A percentile compares a stretch with the other conserved stretches of the same genome.
Evolutionary conservation across 2,113 vertebrate species (phyloP).

Genomic region (Orientallactaga bullata): DNA sequence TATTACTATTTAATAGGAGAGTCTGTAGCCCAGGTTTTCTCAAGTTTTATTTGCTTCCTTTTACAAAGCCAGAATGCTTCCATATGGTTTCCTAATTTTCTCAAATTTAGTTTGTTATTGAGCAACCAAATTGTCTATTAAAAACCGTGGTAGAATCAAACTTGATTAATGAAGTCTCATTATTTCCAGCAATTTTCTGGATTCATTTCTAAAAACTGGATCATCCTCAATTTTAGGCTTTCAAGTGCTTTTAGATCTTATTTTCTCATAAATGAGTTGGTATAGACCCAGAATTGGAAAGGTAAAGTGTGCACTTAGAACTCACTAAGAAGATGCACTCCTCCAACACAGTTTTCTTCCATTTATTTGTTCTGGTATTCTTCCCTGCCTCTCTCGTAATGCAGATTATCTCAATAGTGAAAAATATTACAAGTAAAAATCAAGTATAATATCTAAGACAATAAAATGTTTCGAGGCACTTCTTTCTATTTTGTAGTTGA

Average conservation of each 20-base stretch:
- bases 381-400: not conserved
- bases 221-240: slow-evolving; percentile 16
- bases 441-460: not conserved
- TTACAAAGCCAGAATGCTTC: not conserved
- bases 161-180: slow-evolving; percentile 38
- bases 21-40: not conserved
- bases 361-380: not conserved
- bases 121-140: slow-evolving; percentile 32
- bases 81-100: slow-evolving; percentile 18
- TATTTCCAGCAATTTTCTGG: slow-evolving; percentile 52
- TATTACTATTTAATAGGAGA: not conserved
- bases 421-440: slow-evolving; percentile 3
- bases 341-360: not conserved
- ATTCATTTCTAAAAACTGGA: slow-evolving; percentile 6
- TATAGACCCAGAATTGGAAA: not conserved
- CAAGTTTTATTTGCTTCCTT: not conserved
- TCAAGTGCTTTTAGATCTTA: not conserved
- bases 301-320: not conserved
- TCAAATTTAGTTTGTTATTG: not conserved
- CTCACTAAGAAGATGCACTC: not conserved
- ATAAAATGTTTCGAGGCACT: not conserved
- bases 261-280: not conserved
- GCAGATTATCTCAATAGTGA: not conserved
- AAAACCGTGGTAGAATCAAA: slow-evolving; percentile 41
- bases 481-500: slow-evolving; percentile 7